These are phyloP conservation scores for Balanococcus diminutus DNA, from an alignment of 2,888 invertebrate genomes.

Conservation along the genomic window DNA sequence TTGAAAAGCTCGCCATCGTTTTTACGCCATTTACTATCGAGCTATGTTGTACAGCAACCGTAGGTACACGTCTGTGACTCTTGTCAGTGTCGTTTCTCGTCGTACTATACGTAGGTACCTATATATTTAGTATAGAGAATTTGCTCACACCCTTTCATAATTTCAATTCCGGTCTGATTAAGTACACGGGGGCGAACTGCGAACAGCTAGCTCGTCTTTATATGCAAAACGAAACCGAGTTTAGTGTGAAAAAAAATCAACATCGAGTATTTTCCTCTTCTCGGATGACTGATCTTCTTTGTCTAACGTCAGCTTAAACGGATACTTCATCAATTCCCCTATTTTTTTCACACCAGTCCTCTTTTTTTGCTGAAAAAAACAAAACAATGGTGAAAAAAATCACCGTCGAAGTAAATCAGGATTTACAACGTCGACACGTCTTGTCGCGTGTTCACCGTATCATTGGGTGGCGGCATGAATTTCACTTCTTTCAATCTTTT, in stretches of 20 bases:
- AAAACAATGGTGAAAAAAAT: slow-evolving; percentile 24
- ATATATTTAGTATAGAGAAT: neutral
- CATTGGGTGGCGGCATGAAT: neutral
- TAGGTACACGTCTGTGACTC: neutral
- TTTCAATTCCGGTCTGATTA: slow-evolving; percentile 16
- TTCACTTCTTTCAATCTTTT: neutral
- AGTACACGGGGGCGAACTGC: neutral
- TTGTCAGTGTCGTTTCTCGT: neutral
- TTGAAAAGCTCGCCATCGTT: slow-evolving; percentile 19
- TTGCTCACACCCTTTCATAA: slow-evolving; percentile 2
- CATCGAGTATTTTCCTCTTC: slow-evolving; percentile 9
- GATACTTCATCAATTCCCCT: slow-evolving; percentile 27
- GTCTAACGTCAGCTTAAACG: slow-evolving; percentile 14
- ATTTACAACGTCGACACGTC: neutral
- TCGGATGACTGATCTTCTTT: slow-evolving; percentile 14
- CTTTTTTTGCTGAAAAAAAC: neutral
- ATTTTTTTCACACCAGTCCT: neutral
- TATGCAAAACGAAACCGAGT: slow-evolving; percentile 14
- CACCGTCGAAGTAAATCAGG: slow-evolving; percentile 18
- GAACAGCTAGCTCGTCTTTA: neutral
- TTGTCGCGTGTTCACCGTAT: neutral
- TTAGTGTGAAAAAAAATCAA: neutral
- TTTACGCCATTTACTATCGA: slow-evolving; percentile 2
- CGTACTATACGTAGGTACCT: neutral
- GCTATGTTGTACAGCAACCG: neutral